Conservation (phyloP, 2,888 invertebrate species). For the Oithona nana region DNA sequence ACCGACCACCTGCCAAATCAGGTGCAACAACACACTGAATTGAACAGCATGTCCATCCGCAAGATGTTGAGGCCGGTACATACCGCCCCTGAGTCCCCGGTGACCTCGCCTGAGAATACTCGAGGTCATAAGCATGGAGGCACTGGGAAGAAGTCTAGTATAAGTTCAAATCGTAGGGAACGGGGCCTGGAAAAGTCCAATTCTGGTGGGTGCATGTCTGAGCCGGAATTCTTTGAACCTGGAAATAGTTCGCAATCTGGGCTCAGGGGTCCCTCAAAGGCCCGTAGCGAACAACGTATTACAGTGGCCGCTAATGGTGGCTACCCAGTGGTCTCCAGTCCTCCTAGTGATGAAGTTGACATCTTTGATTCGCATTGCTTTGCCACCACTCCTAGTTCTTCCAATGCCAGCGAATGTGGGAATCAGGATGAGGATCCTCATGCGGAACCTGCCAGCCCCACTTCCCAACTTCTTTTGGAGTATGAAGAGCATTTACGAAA, state of each 20-base stretch:
- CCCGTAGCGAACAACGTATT: not conserved
- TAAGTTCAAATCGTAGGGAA: constrained; percentile 23
- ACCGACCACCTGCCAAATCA: constrained; percentile 56
- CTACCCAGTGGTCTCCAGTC: constrained; percentile 39
- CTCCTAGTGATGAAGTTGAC: constrained; percentile 67
- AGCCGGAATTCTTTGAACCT: constrained; percentile 22
- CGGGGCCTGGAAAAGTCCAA: constrained; percentile 12
- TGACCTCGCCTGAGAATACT: constrained; percentile 76
- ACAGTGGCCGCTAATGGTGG: not conserved
- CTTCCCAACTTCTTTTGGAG: constrained; percentile 50
- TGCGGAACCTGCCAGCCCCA: constrained; percentile 18
- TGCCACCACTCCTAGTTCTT: constrained; percentile 80
- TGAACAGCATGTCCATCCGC: not conserved
- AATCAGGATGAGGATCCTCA: constrained; percentile 17
- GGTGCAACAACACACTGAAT: not conserved
- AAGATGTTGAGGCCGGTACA: constrained; percentile 87
- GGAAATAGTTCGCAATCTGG: constrained; percentile 21
- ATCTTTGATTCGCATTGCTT: constrained; percentile 90
- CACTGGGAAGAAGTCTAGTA: constrained; percentile 37
- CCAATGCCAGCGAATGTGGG: constrained; percentile 57
- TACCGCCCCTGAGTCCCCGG: constrained; percentile 35
- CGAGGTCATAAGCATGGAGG: constrained; percentile 38
- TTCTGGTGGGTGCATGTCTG: constrained; percentile 24
- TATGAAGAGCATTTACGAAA: constrained; percentile 86
- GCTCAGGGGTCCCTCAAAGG: constrained; percentile 18